phyloP scores from a whole-genome alignment of 2,888 invertebrate genomes.

The Linnaemya vulpina region DNA sequence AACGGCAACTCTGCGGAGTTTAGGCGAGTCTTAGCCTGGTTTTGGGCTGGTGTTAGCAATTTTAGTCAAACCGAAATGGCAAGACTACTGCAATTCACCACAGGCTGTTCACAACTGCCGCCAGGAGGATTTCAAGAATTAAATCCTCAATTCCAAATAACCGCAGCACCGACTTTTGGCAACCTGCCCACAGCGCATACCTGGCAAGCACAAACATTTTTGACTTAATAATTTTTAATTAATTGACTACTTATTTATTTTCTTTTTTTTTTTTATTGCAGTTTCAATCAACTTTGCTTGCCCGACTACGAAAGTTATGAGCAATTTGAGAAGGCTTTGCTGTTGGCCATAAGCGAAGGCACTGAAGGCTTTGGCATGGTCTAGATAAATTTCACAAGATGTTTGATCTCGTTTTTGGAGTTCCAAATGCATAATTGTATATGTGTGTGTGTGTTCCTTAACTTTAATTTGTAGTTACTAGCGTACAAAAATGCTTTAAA shows the following conservation, averaged over 20 bases:
- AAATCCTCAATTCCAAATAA: conserved; percentile 95
- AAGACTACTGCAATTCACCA: conserved; percentile 94
- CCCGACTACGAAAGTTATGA: conserved; percentile 98
- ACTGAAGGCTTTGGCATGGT: conserved; percentile 94
- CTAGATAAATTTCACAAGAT: conserved; percentile 73
- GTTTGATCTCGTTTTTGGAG: conserved; percentile 66
- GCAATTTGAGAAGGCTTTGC: conserved; percentile 94
- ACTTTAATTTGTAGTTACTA: conserved; percentile 69
- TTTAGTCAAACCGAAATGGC: conserved; percentile 97
- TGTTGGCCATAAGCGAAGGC: conserved; percentile 97
- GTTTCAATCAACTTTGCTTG: conserved; percentile 97
- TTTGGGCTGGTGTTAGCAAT: conserved; percentile 94
- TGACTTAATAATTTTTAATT: not conserved
- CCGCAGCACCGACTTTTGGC: conserved; percentile 94
- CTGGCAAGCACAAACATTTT: conserved; percentile 85
- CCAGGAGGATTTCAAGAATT: conserved; percentile 95
- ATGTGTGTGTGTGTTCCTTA: conserved; percentile 70
- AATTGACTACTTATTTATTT: too few species aligned
- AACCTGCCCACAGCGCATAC: conserved; percentile 97
- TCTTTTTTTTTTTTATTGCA: conserved; percentile 78
- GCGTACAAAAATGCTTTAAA: conserved; percentile 63
- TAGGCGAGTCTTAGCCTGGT: conserved; percentile 93
- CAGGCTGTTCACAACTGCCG: conserved; percentile 95
- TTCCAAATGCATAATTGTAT: conserved; percentile 55
- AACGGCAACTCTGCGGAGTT: conserved; percentile 92